Conservation (phyloP, 2,888 invertebrate genomes). For the Hypselothyrea guttata region DNA sequence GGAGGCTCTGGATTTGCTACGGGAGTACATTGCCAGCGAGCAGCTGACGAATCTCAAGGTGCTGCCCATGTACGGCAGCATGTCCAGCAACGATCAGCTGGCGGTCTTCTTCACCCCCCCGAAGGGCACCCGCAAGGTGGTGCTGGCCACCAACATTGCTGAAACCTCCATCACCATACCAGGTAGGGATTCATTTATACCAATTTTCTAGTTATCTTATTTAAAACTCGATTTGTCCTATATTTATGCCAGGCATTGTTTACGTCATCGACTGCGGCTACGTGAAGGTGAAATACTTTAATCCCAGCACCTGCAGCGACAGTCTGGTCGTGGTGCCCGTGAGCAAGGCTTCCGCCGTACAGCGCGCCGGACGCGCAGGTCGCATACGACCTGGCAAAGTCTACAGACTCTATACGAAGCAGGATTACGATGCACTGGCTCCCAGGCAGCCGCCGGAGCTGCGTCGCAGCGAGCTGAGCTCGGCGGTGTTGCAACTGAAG, state of each 20-base stretch:
- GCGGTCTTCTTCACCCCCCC: slow-evolving; percentile 90
- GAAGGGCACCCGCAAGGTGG: slow-evolving; percentile 91
- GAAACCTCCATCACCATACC: slow-evolving; percentile 98
- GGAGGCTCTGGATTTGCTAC: slow-evolving; percentile 86
- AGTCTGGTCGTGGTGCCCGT: slow-evolving; percentile 91
- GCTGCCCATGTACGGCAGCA: slow-evolving; percentile 95
- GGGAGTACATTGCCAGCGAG: slow-evolving; percentile 84
- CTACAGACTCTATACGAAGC: slow-evolving; percentile 91
- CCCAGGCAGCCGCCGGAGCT: slow-evolving; percentile 94
- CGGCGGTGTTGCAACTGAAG: slow-evolving; percentile 93
- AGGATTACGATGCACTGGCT: slow-evolving; percentile 87
- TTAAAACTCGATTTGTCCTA: too few species aligned
- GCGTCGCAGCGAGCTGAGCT: slow-evolving; percentile 92
- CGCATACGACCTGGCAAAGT: slow-evolving; percentile 92
- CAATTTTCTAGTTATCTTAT: too few species aligned
- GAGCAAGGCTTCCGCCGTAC: slow-evolving; percentile 94
- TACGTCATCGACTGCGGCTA: slow-evolving; percentile 98
- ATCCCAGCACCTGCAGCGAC: slow-evolving; percentile 91
- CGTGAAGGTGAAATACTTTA: slow-evolving; percentile 96
- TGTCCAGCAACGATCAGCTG: slow-evolving; percentile 90
- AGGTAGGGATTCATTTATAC: too few species aligned
- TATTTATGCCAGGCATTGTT: slow-evolving; percentile 93
- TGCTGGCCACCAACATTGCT: slow-evolving; percentile 97
- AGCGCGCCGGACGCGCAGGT: slow-evolving; percentile 96
- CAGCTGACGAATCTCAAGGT: slow-evolving; percentile 84